Evolutionary conservation across 2,113 vertebrate species (phyloP).

Genomic region (Oryzias celebensis): DNA sequence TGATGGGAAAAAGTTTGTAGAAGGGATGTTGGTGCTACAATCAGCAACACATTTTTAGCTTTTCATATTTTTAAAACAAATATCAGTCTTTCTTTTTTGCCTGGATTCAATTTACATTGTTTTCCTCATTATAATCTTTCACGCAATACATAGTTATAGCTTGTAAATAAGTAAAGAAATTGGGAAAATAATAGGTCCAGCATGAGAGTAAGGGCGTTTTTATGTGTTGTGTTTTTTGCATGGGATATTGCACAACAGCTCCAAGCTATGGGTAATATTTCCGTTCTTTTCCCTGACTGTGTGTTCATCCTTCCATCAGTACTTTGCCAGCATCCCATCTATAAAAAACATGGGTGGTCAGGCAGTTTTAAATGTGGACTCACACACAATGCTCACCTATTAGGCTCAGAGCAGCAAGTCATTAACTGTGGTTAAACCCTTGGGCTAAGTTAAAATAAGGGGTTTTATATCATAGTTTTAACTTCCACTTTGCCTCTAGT

Average conservation of each 20-base stretch:
- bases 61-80: no score
- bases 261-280: conserved; percentile 42
- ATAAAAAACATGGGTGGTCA: conserved; percentile 76
- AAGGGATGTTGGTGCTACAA: no score
- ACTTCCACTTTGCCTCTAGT: conserved; percentile 50
- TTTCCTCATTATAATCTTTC: conserved; percentile 21
- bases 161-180: conserved; percentile 2
- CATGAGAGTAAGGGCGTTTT: conserved; percentile 56
- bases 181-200: conserved; percentile 34
- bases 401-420: conserved; percentile 37
- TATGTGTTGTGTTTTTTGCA: conserved; percentile 56
- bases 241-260: conserved; percentile 42
- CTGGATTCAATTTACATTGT: conserved; percentile 25
- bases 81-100: no score
- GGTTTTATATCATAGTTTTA: conserved; percentile 55
- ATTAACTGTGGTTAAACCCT: conserved; percentile 33
- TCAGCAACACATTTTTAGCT: no score
- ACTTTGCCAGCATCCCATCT: conserved; percentile 53
- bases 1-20: no score
- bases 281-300: conserved; percentile 22
- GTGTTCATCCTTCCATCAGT: conserved; percentile 32
- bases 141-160: no score
- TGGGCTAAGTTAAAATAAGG: conserved; percentile 33
- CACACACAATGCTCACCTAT: conserved; percentile 49
- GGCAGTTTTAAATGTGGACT: conserved; percentile 42